Evolutionary conservation across 2,797 vertebrate genomes (phyloP), one percentile per base, ranked within the genome.

Genomic region (Nasua narica): DNA sequence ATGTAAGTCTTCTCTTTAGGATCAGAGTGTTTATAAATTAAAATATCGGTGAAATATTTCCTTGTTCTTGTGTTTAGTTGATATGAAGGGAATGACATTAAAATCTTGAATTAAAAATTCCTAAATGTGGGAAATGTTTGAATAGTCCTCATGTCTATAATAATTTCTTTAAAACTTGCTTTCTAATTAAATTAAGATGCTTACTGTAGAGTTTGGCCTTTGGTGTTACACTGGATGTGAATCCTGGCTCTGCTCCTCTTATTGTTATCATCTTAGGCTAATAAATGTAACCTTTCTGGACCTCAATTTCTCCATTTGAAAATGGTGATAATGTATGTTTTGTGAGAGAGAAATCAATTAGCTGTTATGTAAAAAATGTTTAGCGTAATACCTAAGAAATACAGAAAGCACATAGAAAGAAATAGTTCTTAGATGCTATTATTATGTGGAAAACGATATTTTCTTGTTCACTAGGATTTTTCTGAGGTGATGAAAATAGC

Each of bases 121-220:
- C 27, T 84, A 18, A 81, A 82, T 94, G 6, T 65, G 65, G 48
- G 29, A 21, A 90, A 56, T 89, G 16, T 85, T 62, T 96, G 67
- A 23, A 1, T 94, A 90, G 74, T 81, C 1, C 50, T 72, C 65
- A 54, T 95, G 1, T 83, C 18, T 91, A 14, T 84, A 93, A 74
- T 93, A 77, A 46, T 94, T 40, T 87, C 65, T 79, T 40, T 69
- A 78, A 91, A 96, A 56, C 29, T 37, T 91, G 58, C 32, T 94
- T 94, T 91, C 62, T 96, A 76, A 78, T 84, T 40, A 77, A 90
- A 86, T 82, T 88, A 83, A 88, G 21, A 46, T 83, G n/a, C 43
- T 88, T 91, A 35, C 19, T 52, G 0, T 60, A 88, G 62, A 87
- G 40, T 94, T 91, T 88, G 58, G 32, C 27, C 5, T 95, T 69